A percentile compares a stretch with the other conserved stretches of the same genome.
Conservation (phyloP, 1,140 invertebrate genomes). For the Diorhabda carinulata region DNA sequence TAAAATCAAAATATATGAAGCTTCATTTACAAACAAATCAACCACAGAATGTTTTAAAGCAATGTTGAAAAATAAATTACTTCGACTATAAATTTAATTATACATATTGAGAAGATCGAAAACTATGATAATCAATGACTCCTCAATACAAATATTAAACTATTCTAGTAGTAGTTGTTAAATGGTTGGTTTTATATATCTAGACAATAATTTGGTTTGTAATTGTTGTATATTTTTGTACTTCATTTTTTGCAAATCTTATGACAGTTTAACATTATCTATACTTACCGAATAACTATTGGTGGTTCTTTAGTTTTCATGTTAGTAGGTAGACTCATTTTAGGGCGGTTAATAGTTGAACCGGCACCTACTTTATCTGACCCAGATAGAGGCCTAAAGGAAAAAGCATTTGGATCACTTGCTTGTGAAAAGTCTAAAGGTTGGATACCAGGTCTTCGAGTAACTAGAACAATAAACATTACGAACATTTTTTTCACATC, state of each 20-base stretch:
- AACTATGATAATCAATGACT: neutral
- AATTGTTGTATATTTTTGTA: neutral
- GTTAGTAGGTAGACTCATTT: conserved; percentile 40
- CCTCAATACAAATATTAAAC: neutral
- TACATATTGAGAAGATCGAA: neutral
- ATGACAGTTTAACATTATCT: neutral
- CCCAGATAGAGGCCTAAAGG: conserved; percentile 30
- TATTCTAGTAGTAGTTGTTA: neutral
- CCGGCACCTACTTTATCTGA: conserved; percentile 26
- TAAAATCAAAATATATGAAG: no score
- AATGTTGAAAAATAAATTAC: neutral
- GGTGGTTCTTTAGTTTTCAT: conserved; percentile 34
- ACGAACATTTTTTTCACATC: no score
- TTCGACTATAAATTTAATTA: neutral
- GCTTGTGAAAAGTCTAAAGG: conserved; percentile 35
- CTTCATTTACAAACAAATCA: no score
- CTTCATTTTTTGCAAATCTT: neutral
- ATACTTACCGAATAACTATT: conserved; percentile 15
- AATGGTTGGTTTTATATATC: no score
- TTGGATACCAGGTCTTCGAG: conserved; percentile 25
- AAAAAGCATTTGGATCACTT: conserved; percentile 23
- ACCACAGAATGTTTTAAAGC: neutral
- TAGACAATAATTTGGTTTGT: neutral
- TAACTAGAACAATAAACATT: conserved; percentile 4
- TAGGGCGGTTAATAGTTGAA: conserved; percentile 31